Conservation (phyloP, 2,113 vertebrate species). For the Neogobius melanostomus region DNA sequence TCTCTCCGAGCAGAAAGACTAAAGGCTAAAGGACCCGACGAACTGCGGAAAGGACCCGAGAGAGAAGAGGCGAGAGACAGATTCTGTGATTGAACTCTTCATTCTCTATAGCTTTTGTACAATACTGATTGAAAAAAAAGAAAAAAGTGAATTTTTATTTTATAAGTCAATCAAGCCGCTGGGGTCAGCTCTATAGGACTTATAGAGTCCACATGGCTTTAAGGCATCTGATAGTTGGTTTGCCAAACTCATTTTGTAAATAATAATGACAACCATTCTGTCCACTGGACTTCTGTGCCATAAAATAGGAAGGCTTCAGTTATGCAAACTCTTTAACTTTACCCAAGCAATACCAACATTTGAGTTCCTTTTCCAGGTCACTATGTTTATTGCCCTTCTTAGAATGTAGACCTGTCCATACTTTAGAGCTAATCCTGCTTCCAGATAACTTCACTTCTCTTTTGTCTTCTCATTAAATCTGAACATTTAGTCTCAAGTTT, state of each 20-base stretch:
- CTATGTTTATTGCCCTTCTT: constrained; percentile 13
- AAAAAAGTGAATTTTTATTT: constrained; percentile 98
- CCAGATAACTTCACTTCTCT: constrained; percentile 13
- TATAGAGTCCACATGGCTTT: constrained; percentile 94
- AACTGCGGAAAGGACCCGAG: constrained; percentile 63
- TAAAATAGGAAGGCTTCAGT: constrained; percentile 91
- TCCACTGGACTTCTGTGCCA: constrained; percentile 89
- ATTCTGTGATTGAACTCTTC: constrained; percentile 86
- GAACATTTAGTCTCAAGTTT: constrained; percentile 1
- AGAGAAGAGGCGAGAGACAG: constrained; percentile 75
- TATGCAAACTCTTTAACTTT: constrained; percentile 72
- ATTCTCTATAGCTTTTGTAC: constrained; percentile 98
- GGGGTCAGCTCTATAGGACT: constrained; percentile 87
- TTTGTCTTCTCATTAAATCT: constrained; percentile 7
- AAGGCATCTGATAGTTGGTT: constrained; percentile 84
- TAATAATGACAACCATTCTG: constrained; percentile 80
- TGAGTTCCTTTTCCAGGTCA: constrained; percentile 34
- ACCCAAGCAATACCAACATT: constrained; percentile 79
- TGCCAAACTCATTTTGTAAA: constrained; percentile 91
- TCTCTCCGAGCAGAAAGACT: constrained; percentile 79
- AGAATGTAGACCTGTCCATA: constrained; percentile 22
- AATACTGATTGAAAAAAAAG: constrained; percentile 79
- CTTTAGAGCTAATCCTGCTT: constrained; percentile 30
- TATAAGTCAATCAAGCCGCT: constrained; percentile 93
- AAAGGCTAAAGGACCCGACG: constrained; percentile 71